Evolutionary conservation across 2,888 invertebrate genomes (phyloP).

Genomic region (Masnerella sp.): DNA sequence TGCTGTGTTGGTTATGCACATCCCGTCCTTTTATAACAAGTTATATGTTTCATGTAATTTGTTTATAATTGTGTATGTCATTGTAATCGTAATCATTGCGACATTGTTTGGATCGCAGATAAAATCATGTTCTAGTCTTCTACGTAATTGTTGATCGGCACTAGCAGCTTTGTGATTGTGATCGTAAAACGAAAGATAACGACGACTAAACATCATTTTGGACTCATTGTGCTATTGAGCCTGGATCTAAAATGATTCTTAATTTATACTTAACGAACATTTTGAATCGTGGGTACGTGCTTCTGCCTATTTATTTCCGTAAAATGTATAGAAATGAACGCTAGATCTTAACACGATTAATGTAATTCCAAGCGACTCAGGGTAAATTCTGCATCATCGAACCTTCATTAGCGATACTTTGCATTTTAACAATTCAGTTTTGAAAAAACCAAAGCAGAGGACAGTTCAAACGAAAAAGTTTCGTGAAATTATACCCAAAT

Average conservation of each 20-base stretch:
- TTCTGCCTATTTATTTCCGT: conserved; percentile 45
- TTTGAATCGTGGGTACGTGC: conserved; percentile 22
- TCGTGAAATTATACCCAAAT: too few relatives aligned
- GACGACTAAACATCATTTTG: conserved; percentile 21
- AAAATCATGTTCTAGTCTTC: conserved; percentile 39
- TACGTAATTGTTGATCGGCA: conserved; percentile 21
- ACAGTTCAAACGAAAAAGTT: conserved; percentile 32
- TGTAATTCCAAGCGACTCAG: conserved; percentile 42
- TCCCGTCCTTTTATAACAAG: background rate
- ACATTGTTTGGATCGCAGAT: conserved; percentile 21
- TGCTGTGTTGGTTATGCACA: too few relatives aligned
- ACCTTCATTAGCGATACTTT: conserved; percentile 45
- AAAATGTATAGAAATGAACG: conserved; percentile 24
- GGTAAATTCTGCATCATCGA: conserved; percentile 47
- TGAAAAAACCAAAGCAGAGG: background rate
- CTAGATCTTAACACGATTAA: conserved; percentile 27
- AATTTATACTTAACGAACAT: conserved; percentile 19
- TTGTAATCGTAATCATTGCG: too few relatives aligned
- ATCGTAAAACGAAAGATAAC: conserved; percentile 28
- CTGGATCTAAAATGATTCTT: conserved; percentile 31
- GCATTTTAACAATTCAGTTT: conserved; percentile 24
- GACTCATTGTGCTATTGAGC: conserved; percentile 19
- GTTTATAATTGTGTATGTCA: too few relatives aligned
- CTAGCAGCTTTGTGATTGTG: conserved; percentile 39
- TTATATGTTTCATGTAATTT: too few relatives aligned